These are phyloP conservation scores for Solea senegalensis DNA, from an alignment of 2,113 vertebrate genomes.

Conservation along the genomic window DNA sequence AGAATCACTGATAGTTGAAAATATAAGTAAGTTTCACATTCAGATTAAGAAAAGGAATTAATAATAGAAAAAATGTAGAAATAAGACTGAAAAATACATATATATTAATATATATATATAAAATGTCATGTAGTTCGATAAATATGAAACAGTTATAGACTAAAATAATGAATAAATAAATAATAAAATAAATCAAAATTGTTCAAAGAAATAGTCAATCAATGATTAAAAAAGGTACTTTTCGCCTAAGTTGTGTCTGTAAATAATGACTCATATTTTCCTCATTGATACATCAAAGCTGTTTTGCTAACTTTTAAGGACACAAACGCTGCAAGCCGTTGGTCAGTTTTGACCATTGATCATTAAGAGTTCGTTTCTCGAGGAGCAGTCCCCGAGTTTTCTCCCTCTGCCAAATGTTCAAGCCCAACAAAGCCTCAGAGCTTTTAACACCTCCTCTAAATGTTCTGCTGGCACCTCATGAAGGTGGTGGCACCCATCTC, in stretches of 20 bases:
- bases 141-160: no score
- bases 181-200: no score
- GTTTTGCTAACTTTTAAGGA: conserved; percentile 11
- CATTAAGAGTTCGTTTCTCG: conserved; percentile 11
- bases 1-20: no score
- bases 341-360: conserved; percentile 13
- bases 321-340: not conserved
- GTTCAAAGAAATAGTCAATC: not conserved
- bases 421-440: conserved; percentile 55
- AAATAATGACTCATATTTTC: not conserved
- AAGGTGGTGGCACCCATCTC: conserved; percentile 67
- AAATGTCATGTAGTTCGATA: no score
- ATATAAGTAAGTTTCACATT: no score
- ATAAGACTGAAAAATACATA: no score
- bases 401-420: conserved; percentile 30
- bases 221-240: not conserved
- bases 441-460: conserved; percentile 65
- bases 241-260: not conserved
- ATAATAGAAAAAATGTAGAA: no score
- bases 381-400: conserved; percentile 9
- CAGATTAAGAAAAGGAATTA: no score
- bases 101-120: no score
- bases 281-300: not conserved
- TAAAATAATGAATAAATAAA: not conserved
- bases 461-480: conserved; percentile 69